phyloP scores from a whole-genome alignment of 1,140 invertebrate genomes.

The Rhynchophorus ferrugineus region DNA sequence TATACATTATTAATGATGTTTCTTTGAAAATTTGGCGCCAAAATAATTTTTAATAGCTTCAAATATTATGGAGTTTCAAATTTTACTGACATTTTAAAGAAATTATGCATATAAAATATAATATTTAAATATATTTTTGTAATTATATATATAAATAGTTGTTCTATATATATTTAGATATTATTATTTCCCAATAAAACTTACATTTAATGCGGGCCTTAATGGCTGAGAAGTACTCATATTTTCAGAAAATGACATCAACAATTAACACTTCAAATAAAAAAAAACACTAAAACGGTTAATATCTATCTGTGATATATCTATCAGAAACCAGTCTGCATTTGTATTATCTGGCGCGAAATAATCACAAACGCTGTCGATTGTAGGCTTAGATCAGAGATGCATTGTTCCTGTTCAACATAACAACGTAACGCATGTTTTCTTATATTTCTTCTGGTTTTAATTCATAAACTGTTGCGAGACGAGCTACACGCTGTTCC shows the following conservation, averaged over 20 bases:
- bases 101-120: too few relatives aligned
- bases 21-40: too few relatives aligned
- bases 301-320: conserved; percentile 3
- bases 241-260: conserved; percentile 16
- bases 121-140: too few relatives aligned
- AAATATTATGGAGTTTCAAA: too few relatives aligned
- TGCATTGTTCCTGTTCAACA: conserved; percentile 10
- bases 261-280: too few relatives aligned
- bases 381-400: conserved; percentile 8
- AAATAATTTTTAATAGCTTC: too few relatives aligned
- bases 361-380: background rate
- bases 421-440: conserved; percentile 19
- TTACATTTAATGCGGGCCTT: conserved; percentile 26
- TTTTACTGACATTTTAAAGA: too few relatives aligned
- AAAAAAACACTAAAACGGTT: conserved; percentile 15
- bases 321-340: background rate
- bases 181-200: conserved; percentile 5
- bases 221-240: conserved; percentile 23
- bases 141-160: too few relatives aligned
- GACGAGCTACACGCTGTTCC: conserved; percentile 16
- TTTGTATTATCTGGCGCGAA: conserved; percentile 5
- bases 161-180: background rate
- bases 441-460: too few relatives aligned
- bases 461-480: conserved; percentile 15
- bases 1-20: too few relatives aligned